Conservation (phyloP, 2,888 invertebrate genomes). For the Aelia acuminata region DNA sequence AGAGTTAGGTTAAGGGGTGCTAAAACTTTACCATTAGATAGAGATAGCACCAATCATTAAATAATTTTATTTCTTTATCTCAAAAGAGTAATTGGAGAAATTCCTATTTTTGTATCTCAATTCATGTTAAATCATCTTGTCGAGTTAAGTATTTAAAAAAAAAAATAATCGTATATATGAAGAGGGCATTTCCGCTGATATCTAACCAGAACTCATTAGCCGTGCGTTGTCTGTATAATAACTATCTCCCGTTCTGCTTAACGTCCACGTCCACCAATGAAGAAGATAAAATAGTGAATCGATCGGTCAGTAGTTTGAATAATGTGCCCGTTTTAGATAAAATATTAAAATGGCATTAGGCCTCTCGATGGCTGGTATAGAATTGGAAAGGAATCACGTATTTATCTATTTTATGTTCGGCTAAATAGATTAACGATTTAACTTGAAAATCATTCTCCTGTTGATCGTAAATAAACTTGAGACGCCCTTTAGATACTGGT, state of each 20-base stretch:
- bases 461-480: not conserved
- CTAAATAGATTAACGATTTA: not conserved
- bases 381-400: not conserved
- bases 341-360: not conserved
- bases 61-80: not conserved
- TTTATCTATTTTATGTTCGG: not conserved
- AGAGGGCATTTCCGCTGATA: not conserved
- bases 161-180: not conserved
- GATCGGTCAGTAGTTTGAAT: not conserved
- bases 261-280: not conserved
- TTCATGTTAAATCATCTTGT: not conserved
- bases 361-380: not conserved
- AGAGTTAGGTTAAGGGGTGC: not conserved
- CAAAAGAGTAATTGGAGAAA: not conserved
- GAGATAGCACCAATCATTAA: not conserved
- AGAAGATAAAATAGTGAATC: not conserved
- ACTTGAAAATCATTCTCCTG: not conserved
- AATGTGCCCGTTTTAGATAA: not conserved
- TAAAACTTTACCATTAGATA: not conserved
- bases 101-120: conserved; percentile 18
- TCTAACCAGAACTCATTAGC: not conserved
- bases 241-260: not conserved
- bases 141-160: not conserved
- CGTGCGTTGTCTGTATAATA: not conserved
- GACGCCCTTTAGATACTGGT: not conserved